Conservation (phyloP, 2,113 vertebrate species). For the Plecotus auritus region DNA sequence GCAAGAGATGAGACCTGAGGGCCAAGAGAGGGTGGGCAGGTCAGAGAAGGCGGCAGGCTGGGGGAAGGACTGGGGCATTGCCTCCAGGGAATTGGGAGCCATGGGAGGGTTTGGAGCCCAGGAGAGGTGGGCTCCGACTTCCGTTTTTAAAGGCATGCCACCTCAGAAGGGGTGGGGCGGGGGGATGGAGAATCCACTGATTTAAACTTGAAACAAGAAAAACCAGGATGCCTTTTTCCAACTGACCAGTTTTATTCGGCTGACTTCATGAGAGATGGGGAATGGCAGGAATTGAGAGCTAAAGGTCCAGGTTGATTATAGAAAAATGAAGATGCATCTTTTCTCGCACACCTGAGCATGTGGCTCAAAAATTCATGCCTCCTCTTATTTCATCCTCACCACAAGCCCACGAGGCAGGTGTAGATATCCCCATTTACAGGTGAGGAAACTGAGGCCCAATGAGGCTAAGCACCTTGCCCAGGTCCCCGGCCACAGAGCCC, state of each 20-base stretch:
- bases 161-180: not conserved
- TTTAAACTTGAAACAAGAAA: not conserved
- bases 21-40: not conserved
- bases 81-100: not conserved
- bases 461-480: not conserved
- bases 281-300: not conserved
- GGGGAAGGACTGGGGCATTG: not conserved
- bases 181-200: not conserved
- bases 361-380: not conserved
- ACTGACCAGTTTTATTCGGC: not conserved
- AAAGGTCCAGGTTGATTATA: not conserved
- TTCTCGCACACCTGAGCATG: not conserved
- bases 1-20: not conserved
- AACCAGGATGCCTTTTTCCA: not conserved
- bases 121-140: not conserved
- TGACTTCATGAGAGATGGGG: not conserved
- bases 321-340: not conserved
- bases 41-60: fast-evolving
- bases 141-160: not conserved
- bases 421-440: not conserved
- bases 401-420: not conserved
- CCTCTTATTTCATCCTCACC: not conserved
- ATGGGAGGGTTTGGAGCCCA: not conserved
- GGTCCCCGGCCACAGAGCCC: fast-evolving
- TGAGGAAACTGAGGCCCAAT: not conserved